Percentiles rank a stretch among this genome's conserved stretches.
These are phyloP conservation scores for Timema podura DNA, from an alignment of 2,888 invertebrate genomes.

Conservation along the genomic window DNA sequence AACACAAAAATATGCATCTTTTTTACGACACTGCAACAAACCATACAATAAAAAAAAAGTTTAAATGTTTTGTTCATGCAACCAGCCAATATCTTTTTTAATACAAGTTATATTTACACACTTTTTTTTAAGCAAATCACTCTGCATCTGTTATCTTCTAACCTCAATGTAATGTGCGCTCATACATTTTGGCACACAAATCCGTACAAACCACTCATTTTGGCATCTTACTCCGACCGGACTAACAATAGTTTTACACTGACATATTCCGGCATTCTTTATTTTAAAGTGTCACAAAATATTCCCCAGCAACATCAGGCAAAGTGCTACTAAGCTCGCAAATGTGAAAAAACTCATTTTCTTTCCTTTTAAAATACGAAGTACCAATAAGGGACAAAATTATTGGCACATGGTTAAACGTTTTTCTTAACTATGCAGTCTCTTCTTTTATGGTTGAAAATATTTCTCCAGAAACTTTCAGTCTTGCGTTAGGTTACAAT, in stretches of 20 bases:
- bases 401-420: too few species aligned
- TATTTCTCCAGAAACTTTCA: too few species aligned
- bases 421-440: neutral
- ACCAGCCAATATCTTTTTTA: constrained; percentile 9
- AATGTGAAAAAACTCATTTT: too few species aligned
- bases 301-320: too few species aligned
- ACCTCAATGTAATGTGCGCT: constrained; percentile 17
- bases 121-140: constrained; percentile 16
- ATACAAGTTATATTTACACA: constrained; percentile 25
- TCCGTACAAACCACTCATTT: constrained; percentile 20
- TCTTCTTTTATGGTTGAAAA: constrained; percentile 5
- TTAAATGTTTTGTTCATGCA: neutral
- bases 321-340: too few species aligned
- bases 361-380: too few species aligned
- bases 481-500: too few species aligned
- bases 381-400: too few species aligned
- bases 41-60: constrained; percentile 4
- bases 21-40: constrained; percentile 12
- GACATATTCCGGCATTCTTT: too few species aligned
- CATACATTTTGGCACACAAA: constrained; percentile 24
- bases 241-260: too few species aligned
- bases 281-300: too few species aligned
- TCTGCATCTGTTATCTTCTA: constrained; percentile 14
- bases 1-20: constrained; percentile 25
- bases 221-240: constrained; percentile 18